These are phyloP conservation scores for Aphodius granarius DNA, from an alignment of 2,888 invertebrate species.

Conservation along the genomic window DNA sequence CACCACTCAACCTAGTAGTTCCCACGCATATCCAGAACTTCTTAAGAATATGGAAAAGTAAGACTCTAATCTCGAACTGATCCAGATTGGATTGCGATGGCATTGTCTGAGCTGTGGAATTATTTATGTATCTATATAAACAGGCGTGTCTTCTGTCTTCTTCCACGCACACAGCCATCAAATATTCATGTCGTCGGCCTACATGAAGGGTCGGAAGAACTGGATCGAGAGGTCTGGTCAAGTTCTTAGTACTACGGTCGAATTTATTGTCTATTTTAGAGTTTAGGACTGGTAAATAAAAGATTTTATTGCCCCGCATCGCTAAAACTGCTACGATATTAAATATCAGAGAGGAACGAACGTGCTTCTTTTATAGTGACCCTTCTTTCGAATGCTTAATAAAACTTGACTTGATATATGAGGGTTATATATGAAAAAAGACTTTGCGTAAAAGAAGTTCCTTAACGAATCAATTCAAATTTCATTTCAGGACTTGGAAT, in stretches of 20 bases:
- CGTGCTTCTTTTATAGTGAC: neutral
- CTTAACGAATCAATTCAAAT: neutral
- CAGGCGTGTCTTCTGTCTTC: neutral
- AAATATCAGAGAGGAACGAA: neutral
- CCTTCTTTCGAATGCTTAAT: neutral
- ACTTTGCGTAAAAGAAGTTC: neutral
- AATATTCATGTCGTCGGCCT: neutral
- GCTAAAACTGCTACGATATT: neutral
- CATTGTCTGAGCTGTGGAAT: neutral
- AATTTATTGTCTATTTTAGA: neutral
- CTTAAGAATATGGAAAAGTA: neutral
- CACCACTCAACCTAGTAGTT: neutral
- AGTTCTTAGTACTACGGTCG: neutral
- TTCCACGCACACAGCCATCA: neutral
- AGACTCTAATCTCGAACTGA: neutral
- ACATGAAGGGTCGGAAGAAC: neutral
- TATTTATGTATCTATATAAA: neutral
- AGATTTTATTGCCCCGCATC: neutral
- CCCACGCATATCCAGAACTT: neutral
- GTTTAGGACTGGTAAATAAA: neutral
- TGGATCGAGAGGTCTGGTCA: neutral
- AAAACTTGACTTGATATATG: neutral
- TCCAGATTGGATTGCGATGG: neutral
- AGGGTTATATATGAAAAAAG: neutral
- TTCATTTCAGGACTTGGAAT: neutral